Evolutionary conservation across 2,113 vertebrate genomes (phyloP), one percentile per base, ranked within the genome.

Genomic region (Hucho hucho): DNA sequence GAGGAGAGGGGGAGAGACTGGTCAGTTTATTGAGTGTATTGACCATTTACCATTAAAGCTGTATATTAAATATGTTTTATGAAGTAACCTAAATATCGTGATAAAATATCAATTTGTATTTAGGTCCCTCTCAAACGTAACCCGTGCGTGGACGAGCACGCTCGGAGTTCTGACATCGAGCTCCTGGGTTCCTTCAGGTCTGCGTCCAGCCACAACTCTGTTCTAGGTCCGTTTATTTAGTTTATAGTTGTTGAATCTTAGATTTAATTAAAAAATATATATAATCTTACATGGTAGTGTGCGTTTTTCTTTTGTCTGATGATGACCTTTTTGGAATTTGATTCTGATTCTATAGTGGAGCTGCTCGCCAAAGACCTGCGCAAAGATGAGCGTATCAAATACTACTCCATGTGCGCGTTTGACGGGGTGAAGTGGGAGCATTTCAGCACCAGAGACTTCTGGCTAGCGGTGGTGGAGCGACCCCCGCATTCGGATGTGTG

Each of bases 351-450:
- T 49, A 14, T 49, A 75, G 95, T 97, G 75, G 95, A 96, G 89
- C 90, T 97, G 79, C 87, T 95, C 56, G 95, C 95, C 59, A 94
- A 95, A 84, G 92, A 95, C 86, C 91, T 97, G 83, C 94, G 96
- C 67, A 94, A 95, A 83, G 94, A 93, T 64, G 93, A 96, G 66
- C 81, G 77, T 53, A 91, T 95, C 81, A 96, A 96, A 83, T 94
- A 95, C 71, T 98, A 96, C 88, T 95, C 95, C 37, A 94, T 97
- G 87, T 98, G 97, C 89, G 95, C 95, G 18, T 96, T 95, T 87
- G 95, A 97, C 76, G 96, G 96, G 76, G 90, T 90, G 64, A 89
- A 92, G 63, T 97, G 96, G 96, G 94, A 96, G 43, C 94, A 96
- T 81, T 95, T 95, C 82, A 93, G 92, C 26, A 95, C 94, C 14